These are phyloP conservation scores for Myioborus melanocephalus DNA, from an alignment of 2,797 vertebrate species.

Conservation along the genomic window DNA sequence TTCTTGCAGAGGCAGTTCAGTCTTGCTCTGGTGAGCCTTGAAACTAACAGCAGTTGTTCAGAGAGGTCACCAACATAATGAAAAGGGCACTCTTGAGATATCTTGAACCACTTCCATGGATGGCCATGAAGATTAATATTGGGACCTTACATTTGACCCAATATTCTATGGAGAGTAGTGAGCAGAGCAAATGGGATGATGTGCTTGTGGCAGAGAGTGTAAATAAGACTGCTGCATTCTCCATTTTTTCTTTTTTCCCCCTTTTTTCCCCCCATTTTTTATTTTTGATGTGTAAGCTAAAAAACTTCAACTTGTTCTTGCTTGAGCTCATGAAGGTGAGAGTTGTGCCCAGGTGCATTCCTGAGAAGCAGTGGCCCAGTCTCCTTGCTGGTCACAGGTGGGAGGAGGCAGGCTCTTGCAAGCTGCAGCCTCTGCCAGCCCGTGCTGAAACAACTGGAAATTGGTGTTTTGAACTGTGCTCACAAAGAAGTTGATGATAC, in stretches of 20 bases:
- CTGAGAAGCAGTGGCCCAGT: neutral
- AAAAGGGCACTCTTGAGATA: slow-evolving; percentile 25
- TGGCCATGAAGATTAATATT: slow-evolving; percentile 13
- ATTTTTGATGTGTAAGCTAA: neutral
- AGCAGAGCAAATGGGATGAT: neutral
- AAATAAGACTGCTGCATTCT: neutral
- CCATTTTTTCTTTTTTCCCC: rapidly evolving
- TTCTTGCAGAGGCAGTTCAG: neutral
- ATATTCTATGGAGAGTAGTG: slow-evolving; percentile 11
- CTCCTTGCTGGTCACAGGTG: neutral
- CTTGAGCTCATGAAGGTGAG: neutral
- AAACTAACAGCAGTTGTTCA: slow-evolving; percentile 18
- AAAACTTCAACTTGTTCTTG: neutral
- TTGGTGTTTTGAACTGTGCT: neutral
- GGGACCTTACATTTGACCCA: slow-evolving; percentile 35
- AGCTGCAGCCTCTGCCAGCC: neutral
- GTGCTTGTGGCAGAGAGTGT: neutral
- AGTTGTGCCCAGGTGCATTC: neutral
- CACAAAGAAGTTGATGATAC: neutral
- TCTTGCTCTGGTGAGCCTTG: slow-evolving; percentile 30
- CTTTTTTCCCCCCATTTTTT: rapidly evolving
- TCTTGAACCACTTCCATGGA: slow-evolving; percentile 20
- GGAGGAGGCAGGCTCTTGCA: neutral
- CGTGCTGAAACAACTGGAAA: neutral
- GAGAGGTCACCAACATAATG: slow-evolving; percentile 17